phyloP scores from a whole-genome alignment of 2,888 invertebrate genomes.

The Rotaria magnacalcarata region DNA sequence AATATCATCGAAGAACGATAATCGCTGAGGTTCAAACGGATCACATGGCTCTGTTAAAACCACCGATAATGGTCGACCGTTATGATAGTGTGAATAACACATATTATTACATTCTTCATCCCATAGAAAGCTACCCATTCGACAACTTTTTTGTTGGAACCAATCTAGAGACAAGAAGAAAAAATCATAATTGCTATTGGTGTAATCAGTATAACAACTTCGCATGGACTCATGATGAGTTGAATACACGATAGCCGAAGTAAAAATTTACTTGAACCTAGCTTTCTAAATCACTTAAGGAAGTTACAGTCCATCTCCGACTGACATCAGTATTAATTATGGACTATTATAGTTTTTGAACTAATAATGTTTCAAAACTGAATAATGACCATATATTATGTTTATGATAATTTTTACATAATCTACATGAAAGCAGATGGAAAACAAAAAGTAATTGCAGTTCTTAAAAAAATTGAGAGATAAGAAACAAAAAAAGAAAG shows the following conservation, averaged over 20 bases:
- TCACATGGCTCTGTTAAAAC: background rate
- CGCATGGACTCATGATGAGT: no score
- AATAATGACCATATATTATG: background rate
- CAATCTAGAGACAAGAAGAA: background rate
- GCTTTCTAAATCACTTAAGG: no score
- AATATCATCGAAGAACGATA: background rate
- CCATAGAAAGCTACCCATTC: background rate
- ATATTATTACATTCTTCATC: background rate
- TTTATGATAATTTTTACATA: no score
- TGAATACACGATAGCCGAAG: no score
- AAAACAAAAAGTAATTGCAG: background rate
- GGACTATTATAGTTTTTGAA: background rate
- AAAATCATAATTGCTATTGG: background rate
- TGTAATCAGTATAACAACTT: no score
- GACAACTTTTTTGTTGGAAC: background rate
- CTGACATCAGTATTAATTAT: background rate
- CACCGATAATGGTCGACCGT: slow-evolving; percentile 15
- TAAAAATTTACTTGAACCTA: no score
- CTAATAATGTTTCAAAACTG: background rate
- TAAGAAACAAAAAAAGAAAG: background rate
- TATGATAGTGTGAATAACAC: background rate
- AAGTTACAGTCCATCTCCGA: no score
- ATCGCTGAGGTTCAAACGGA: slow-evolving; percentile 6
- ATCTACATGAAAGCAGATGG: background rate
- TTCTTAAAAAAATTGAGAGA: background rate